Percentiles rank a stretch among this genome's conserved stretches.
These are phyloP conservation scores for Andrena bicolor DNA, from an alignment of 2,888 invertebrate species.

Conservation along the genomic window DNA sequence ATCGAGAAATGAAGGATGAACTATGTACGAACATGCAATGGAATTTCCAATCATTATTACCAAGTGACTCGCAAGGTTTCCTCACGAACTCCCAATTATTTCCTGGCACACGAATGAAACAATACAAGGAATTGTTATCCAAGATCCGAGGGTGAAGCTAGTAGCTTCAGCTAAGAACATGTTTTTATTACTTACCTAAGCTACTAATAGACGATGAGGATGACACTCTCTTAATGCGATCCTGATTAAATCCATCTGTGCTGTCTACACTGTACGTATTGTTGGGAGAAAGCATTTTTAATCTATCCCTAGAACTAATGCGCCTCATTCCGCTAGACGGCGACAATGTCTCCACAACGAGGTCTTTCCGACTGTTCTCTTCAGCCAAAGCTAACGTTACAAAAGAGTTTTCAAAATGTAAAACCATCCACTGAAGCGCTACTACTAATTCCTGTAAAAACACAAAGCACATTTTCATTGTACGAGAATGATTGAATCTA, in stretches of 20 bases:
- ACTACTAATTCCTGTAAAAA: constrained; percentile 91
- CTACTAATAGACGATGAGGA: constrained; percentile 90
- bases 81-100: constrained; percentile 85
- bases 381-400: constrained; percentile 90
- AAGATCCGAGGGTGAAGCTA: constrained; percentile 30
- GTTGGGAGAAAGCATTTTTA: constrained; percentile 84
- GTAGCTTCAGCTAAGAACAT: constrained; percentile 7
- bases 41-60: constrained; percentile 79
- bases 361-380: constrained; percentile 85
- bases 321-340: constrained; percentile 84
- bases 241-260: constrained; percentile 83
- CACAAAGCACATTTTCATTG: constrained; percentile 28
- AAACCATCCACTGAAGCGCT: constrained; percentile 94
- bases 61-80: constrained; percentile 84
- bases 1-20: constrained; percentile 57
- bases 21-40: constrained; percentile 69
- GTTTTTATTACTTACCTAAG: constrained; percentile 82
- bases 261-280: constrained; percentile 78
- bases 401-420: constrained; percentile 95
- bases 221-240: constrained; percentile 88
- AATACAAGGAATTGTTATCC: constrained; percentile 67
- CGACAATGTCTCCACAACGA: constrained; percentile 82
- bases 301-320: constrained; percentile 84
- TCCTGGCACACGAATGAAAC: constrained; percentile 80
- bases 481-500: not conserved